Evolutionary conservation across 1,140 invertebrate species (phyloP), one percentile per base, ranked within the genome.

Genomic region (Reticulitermes speratus): DNA sequence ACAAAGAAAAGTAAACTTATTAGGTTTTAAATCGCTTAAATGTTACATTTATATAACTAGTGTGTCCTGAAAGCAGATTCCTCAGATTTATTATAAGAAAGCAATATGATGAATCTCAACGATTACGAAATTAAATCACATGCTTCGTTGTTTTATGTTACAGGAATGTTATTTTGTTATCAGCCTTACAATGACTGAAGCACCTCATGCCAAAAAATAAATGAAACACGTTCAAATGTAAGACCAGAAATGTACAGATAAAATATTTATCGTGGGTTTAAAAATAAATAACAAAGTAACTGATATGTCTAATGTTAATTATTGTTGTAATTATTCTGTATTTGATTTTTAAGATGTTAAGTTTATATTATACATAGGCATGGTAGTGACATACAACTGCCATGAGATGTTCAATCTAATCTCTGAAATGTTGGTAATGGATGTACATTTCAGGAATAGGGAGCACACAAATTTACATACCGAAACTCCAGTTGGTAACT

Each of bases 11-110:
- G 25, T 75, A 38, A 38, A 38, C 38, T 38, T 38, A 75, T 75
- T 75, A 75, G 12, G 25, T 75, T 75, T 75, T 75, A 75, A 75
- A 30, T 75, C 65, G 65, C 65, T 75, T 75, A 75, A n/a, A 75
- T 30, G n/a, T 75, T 75, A 75, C 65, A 19, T 75, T 75, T 65
- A 65, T 65, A 65, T 65, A 25, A 65, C 19, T 65, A 75, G 30
- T 25, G 83, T 84, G 83, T 84, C 83, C 83, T 84, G 83, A 52
- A 84, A 84, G 48, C 83, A 84, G 48, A 59, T 30, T 45, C 19
- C n/a, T 84, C 83, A 84, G 16, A 83, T n/a, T 75, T 75, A 75
- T 75, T 75, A 75, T 30, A 30, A 75, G 16, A 30, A 75, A 6
- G 6, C n/a, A 19, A 30, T 75, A 75, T 30, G 6, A 75, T 0